Percentiles rank a stretch among this genome's conserved stretches.
phyloP scores from a whole-genome alignment of 92 coral and sea anemone species.

The Zoanthus gigantus region DNA sequence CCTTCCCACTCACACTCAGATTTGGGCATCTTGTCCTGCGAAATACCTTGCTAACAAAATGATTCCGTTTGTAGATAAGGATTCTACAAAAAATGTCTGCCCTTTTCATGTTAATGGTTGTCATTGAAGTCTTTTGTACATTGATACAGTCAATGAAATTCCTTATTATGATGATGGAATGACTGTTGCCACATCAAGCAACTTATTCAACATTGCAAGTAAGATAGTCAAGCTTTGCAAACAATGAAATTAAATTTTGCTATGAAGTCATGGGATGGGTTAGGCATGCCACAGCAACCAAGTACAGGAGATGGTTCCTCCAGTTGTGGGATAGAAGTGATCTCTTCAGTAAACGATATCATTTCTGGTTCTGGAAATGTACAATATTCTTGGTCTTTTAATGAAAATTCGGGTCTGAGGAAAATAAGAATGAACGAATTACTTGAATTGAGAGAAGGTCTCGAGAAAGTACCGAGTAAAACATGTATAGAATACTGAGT shows the following conservation, averaged over 20 bases:
- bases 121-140: conserved; percentile 25
- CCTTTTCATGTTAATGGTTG: conserved; percentile 16
- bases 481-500: too few relatives aligned
- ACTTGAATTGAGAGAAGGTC: background rate
- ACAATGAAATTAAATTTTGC: background rate
- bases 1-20: conserved; percentile 31
- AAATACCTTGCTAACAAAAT: conserved; percentile 12
- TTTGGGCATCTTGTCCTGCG: conserved; percentile 7
- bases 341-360: conserved; percentile 39
- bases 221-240: background rate
- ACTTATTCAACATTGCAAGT: background rate
- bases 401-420: conserved; percentile 14
- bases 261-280: background rate
- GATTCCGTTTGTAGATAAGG: background rate
- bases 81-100: conserved; percentile 24
- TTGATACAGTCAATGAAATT: background rate
- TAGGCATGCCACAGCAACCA: conserved; percentile 56
- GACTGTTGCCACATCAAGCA: conserved; percentile 19
- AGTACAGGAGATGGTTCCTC: conserved; percentile 46
- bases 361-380: conserved; percentile 21
- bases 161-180: conserved; percentile 42
- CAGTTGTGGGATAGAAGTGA: conserved; percentile 60
- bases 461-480: background rate
- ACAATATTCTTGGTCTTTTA: conserved; percentile 27
- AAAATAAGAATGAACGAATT: background rate